Percentiles rank a stretch among this genome's conserved stretches.
Evolutionary conservation across 1,140 invertebrate species (phyloP).

Genomic region (Drosophila neocordata): DNA sequence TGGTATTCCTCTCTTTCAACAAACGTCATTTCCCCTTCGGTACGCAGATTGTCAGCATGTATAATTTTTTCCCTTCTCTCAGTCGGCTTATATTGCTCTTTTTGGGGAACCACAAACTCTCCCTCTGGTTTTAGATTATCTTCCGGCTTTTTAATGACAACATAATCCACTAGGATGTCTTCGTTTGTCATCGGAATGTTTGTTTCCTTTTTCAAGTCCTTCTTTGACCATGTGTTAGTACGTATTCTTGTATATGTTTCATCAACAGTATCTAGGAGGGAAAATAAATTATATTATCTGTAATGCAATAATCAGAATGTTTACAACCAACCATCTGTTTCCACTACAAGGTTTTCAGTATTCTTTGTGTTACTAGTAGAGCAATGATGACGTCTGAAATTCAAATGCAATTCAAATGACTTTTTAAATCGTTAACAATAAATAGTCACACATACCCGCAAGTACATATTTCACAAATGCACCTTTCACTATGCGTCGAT

Average conservation of each 20-base stretch:
- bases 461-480: conserved; percentile 94
- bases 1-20: conserved; percentile 83
- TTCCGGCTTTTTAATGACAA: conserved; percentile 84
- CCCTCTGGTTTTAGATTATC: conserved; percentile 86
- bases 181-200: conserved; percentile 84
- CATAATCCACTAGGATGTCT: conserved; percentile 69
- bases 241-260: conserved; percentile 88
- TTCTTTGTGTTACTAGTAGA: conserved; percentile 62
- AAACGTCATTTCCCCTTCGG: conserved; percentile 84
- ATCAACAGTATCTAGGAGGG: conserved; percentile 60
- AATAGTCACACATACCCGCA: conserved; percentile 89
- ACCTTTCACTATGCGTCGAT: conserved; percentile 88
- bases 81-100: conserved; percentile 77
- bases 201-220: conserved; percentile 89
- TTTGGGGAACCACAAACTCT: conserved; percentile 84
- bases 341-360: conserved; percentile 58
- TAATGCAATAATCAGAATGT: neutral
- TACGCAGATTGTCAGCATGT: conserved; percentile 84
- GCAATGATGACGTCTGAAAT: conserved; percentile 73
- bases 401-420: neutral
- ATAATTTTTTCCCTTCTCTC: conserved; percentile 63
- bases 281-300: neutral
- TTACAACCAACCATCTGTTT: conserved; percentile 55
- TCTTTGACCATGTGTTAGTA: conserved; percentile 92
- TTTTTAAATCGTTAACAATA: neutral